These are phyloP conservation scores for Ischnura elegans DNA, from an alignment of 2,888 invertebrate genomes.

Conservation along the genomic window DNA sequence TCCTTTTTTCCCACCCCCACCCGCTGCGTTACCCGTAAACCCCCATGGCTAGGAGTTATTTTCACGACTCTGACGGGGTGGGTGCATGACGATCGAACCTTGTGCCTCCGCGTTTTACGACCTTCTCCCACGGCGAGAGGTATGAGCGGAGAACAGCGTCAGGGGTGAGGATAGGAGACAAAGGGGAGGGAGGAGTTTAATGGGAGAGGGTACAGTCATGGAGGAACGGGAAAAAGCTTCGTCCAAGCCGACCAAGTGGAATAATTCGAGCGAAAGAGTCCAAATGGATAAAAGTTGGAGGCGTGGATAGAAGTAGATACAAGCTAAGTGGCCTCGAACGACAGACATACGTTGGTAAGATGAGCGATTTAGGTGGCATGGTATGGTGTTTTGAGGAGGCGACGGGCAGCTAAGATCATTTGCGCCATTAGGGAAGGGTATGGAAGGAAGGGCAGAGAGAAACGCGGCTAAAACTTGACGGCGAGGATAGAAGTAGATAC, in stretches of 20 bases:
- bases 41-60: not conserved
- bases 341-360: not conserved
- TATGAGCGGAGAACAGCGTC: not conserved
- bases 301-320: not conserved
- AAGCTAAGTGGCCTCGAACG: not conserved
- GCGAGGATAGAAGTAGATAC: not conserved
- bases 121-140: constrained; percentile 20
- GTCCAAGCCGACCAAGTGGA: not conserved
- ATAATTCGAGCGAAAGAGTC: not conserved
- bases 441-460: too few relatives aligned
- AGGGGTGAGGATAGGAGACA: not conserved
- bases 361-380: not conserved
- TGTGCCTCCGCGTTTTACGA: constrained; percentile 53
- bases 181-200: not conserved
- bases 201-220: not conserved
- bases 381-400: too few relatives aligned
- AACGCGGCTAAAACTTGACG: not conserved
- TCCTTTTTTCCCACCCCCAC: not conserved
- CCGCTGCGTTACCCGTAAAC: not conserved
- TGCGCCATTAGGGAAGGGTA: too few relatives aligned
- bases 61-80: not conserved
- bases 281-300: not conserved
- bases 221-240: not conserved
- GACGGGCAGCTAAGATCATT: too few relatives aligned
- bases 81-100: constrained; percentile 47